These are phyloP conservation scores for Caenorhabditis sp. DNA, from an alignment of 2,888 invertebrate species.

Conservation along the genomic window DNA sequence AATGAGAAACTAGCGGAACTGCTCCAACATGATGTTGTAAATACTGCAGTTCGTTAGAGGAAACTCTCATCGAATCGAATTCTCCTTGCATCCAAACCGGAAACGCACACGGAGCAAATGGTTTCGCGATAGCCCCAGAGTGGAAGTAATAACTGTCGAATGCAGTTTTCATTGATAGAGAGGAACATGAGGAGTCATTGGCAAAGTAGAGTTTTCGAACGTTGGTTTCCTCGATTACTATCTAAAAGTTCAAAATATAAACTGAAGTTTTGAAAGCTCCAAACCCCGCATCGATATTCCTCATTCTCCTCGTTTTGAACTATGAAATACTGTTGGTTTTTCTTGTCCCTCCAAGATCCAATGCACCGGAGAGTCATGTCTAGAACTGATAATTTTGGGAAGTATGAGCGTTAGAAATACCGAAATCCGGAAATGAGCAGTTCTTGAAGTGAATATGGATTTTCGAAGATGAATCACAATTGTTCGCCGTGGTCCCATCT, in stretches of 20 bases:
- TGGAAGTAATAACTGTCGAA: slow-evolving; percentile 70
- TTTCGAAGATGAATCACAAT: slow-evolving; percentile 67
- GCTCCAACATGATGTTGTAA: slow-evolving; percentile 66
- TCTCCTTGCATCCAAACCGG: slow-evolving; percentile 77
- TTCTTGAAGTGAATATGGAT: slow-evolving; percentile 71
- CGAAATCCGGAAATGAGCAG: slow-evolving; percentile 78
- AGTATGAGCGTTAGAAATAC: slow-evolving; percentile 3
- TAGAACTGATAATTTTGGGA: slow-evolving; percentile 2
- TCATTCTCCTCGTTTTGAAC: slow-evolving; percentile 74
- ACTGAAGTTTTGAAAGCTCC: not conserved
- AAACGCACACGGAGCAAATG: slow-evolving; percentile 75
- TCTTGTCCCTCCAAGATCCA: slow-evolving; percentile 69
- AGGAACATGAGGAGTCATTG: slow-evolving; percentile 70
- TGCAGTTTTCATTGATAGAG: slow-evolving; percentile 62
- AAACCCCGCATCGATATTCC: slow-evolving; percentile 76
- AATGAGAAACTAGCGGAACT: slow-evolving; percentile 72
- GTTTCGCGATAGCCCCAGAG: slow-evolving; percentile 53
- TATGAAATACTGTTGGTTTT: slow-evolving; percentile 64
- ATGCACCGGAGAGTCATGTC: slow-evolving; percentile 72
- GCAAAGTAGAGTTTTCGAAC: slow-evolving; percentile 63
- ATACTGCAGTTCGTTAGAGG: slow-evolving; percentile 69
- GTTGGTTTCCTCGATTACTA: slow-evolving; percentile 50
- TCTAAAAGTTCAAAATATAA: slow-evolving; percentile 7
- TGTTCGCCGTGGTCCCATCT: slow-evolving; percentile 70
- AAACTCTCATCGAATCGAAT: slow-evolving; percentile 72